These are phyloP conservation scores for Parnassius glacialis DNA, from an alignment of 2,888 invertebrate species.

Conservation along the genomic window DNA sequence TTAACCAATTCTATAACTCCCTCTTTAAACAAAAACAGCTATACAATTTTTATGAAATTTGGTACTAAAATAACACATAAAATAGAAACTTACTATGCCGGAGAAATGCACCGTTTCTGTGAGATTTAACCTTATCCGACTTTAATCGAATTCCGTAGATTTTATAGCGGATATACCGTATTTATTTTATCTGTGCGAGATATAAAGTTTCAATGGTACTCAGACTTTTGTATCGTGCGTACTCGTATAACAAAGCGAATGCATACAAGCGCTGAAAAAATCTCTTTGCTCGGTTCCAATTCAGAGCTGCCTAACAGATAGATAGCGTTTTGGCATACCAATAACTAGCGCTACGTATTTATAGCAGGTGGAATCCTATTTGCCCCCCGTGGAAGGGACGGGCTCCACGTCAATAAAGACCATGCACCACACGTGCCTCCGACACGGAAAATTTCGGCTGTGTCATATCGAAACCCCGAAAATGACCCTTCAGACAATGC, in stretches of 20 bases:
- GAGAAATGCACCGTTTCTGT: too few species aligned
- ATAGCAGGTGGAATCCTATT: conserved; percentile 71
- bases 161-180: neutral
- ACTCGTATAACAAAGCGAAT: neutral
- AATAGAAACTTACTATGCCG: too few species aligned
- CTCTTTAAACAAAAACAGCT: too few species aligned
- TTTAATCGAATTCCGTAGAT: too few species aligned
- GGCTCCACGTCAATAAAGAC: conserved; percentile 71
- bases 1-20: too few species aligned
- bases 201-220: neutral
- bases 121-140: too few species aligned
- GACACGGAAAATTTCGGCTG: conserved; percentile 65
- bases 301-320: conserved; percentile 27
- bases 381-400: conserved; percentile 55
- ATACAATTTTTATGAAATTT: too few species aligned
- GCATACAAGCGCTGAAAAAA: conserved; percentile 14
- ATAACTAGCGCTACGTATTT: conserved; percentile 60
- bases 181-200: neutral
- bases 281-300: conserved; percentile 28
- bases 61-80: too few species aligned
- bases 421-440: conserved; percentile 72
- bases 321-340: conserved; percentile 54
- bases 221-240: neutral
- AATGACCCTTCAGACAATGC: conserved; percentile 16
- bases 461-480: conserved; percentile 29